Evolutionary conservation across 1,140 invertebrate species (phyloP), one percentile per base, ranked within the genome.

Genomic region (Orchesella cincta): DNA sequence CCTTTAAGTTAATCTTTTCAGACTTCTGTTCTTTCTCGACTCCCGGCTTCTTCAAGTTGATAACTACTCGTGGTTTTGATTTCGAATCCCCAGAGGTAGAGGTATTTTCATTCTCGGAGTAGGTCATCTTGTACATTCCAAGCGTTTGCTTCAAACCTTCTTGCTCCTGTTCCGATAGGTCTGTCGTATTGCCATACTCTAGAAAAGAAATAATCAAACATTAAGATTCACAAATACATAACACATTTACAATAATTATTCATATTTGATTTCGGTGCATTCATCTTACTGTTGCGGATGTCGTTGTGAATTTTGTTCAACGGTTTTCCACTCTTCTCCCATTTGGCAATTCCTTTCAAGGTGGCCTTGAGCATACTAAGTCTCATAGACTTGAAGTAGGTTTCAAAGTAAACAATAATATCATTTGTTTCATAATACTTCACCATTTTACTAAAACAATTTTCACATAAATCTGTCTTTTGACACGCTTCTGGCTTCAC

Each of bases 351-450:
- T 33, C 18, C 23, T 70, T 76, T 34, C 52, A 39, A 3, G 18
- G n/a, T 51, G 16, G 31, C 29, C 16, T 12, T 70, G 35, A 67
- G 3, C n/a, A 64, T 14, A 31, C 23, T 14, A 12, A 26, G 12
- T 31, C 57, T 64, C 12, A 14, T 5, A 5, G 5, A 5, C 29
- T 64, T 64, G n/a, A 64, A 64, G 12, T 31, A 16, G 1, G 46
- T 39, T 52, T 70, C 71, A 2, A 74, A 35, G 29, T 57, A 16
- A 23, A 36, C 36, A 26, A 74, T 35, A 36, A 74, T 36, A 5
- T 57, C 51, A 74, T 74, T 77, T n/a, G 52, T 75, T 28, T 77
- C 39, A 23, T 75, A 74, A 51, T 73, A 78, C n/a, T 64, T 39
- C 5, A 74, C 29, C 12, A 78, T 23, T 51, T 20, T 76, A 8